Conservation (phyloP, 1,140 invertebrate species). For the Drosophila bocqueti region DNA sequence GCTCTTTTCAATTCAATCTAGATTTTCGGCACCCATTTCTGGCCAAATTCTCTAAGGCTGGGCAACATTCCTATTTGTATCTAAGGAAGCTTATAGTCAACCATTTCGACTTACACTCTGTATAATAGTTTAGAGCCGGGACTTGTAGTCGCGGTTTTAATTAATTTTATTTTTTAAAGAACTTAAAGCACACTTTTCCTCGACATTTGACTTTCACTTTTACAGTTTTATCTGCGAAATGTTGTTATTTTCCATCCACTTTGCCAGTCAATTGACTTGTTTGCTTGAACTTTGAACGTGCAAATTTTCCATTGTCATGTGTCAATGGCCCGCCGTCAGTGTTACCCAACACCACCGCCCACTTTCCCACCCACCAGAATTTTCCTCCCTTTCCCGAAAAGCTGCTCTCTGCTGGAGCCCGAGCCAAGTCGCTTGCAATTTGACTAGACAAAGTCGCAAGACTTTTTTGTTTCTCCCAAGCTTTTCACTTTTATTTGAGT, state of each 20-base stretch:
- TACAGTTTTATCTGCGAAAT: constrained; percentile 1
- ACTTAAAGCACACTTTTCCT: background rate
- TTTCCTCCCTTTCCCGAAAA: no score
- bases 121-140: no score
- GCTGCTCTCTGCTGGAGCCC: no score
- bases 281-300: constrained; percentile 4
- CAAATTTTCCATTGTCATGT: constrained; percentile 50
- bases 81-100: no score
- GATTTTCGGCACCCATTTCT: no score
- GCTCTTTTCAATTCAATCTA: no score
- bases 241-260: constrained; percentile 9
- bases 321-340: constrained; percentile 44
- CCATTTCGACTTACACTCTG: background rate
- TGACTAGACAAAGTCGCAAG: no score
- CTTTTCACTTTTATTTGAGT: constrained; percentile 1
- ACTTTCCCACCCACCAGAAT: background rate
- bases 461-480: background rate
- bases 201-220: background rate
- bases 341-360: background rate
- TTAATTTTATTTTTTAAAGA: background rate
- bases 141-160: background rate
- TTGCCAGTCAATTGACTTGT: constrained; percentile 43
- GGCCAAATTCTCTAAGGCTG: no score
- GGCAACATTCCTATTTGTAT: no score
- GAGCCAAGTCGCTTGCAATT: no score